A percentile compares a stretch with the other conserved stretches of the same genome.
These are phyloP conservation scores for Leptobrachium ailaonicum DNA, from an alignment of 2,113 vertebrate species.

Conservation along the genomic window DNA sequence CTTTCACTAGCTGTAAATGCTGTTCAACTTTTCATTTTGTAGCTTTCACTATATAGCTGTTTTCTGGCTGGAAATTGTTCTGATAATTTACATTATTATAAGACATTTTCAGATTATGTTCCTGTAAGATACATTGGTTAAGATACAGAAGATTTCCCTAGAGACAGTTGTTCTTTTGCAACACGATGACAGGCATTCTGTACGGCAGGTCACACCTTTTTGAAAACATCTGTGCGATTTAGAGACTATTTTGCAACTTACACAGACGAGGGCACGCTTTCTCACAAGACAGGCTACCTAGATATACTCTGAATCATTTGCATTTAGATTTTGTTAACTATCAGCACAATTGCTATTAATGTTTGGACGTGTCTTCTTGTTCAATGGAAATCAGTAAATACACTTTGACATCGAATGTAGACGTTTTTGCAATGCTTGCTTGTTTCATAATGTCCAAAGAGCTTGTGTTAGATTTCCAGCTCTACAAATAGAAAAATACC, in stretches of 20 bases:
- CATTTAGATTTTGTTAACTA: constrained; percentile 4
- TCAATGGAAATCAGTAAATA: constrained; percentile 44
- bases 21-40: too few relatives aligned
- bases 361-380: constrained; percentile 1
- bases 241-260: not conserved
- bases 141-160: not conserved
- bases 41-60: too few relatives aligned
- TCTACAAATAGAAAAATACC: constrained; percentile 47
- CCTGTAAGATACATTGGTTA: not conserved
- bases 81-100: not conserved
- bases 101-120: not conserved
- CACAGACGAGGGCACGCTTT: not conserved
- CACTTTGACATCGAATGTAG: constrained; percentile 29
- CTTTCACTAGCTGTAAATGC: too few relatives aligned
- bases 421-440: constrained; percentile 42
- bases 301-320: not conserved
- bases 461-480: constrained; percentile 38
- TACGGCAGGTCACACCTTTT: not conserved
- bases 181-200: not conserved
- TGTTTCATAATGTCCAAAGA: constrained; percentile 48
- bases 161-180: not conserved
- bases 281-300: not conserved
- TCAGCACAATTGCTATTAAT: constrained; percentile 32
- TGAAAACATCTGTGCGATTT: not conserved
- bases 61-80: too few relatives aligned